Evolutionary conservation across 2,888 invertebrate genomes (phyloP).

Genomic region (Eupithecia exiguata): DNA sequence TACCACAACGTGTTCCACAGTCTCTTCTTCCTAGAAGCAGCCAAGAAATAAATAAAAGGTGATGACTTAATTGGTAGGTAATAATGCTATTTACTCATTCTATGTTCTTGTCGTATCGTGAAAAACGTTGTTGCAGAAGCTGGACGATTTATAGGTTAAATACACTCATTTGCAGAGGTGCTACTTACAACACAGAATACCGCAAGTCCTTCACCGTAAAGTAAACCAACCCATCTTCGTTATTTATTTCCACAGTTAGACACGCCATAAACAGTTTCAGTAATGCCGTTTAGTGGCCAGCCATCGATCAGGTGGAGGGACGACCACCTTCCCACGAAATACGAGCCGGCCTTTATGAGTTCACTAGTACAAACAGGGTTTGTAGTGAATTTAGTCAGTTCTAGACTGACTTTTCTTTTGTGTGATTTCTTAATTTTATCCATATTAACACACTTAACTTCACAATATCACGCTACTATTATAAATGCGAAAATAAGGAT

Average conservation of each 20-base stretch:
- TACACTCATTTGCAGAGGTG: neutral
- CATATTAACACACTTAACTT: neutral
- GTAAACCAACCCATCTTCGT: constrained; percentile 24
- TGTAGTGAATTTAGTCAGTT: constrained; percentile 18
- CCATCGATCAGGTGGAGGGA: constrained; percentile 74
- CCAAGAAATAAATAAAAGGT: no score
- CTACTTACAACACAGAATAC: neutral
- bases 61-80: no score
- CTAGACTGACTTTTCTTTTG: neutral
- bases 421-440: neutral
- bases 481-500: no score
- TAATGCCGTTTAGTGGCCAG: constrained; percentile 53
- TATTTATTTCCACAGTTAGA: constrained; percentile 40
- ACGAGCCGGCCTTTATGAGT: constrained; percentile 65
- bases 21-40: no score
- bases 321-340: constrained; percentile 73
- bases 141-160: neutral
- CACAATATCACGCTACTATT: no score
- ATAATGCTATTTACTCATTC: no score
- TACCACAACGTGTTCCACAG: no score
- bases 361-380: constrained; percentile 21
- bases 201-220: neutral
- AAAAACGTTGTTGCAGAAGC: no score
- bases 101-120: no score
- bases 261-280: constrained; percentile 49